Percentiles rank a stretch among this genome's conserved stretches.
Conservation (phyloP, 2,113 vertebrate genomes). For the Danio rerio region DNA sequence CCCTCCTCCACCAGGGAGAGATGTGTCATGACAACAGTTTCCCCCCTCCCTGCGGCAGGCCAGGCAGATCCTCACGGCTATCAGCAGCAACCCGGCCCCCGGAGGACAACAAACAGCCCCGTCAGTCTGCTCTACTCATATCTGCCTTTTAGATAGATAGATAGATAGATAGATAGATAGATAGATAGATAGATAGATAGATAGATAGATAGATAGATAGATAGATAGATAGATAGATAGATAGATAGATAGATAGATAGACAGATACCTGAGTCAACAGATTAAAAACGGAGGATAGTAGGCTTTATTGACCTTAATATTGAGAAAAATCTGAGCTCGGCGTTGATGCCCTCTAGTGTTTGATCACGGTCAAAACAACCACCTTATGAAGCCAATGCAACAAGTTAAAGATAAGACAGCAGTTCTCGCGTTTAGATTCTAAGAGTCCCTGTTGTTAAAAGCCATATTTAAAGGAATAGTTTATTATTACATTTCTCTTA, state of each 20-base stretch:
- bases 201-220: conserved; percentile 15
- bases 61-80: conserved; percentile 29
- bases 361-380: neutral
- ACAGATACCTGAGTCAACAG: neutral
- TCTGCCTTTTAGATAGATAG: neutral
- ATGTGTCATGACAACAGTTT: conserved; percentile 50
- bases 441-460: neutral
- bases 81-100: conserved; percentile 6
- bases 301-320: conserved; percentile 25
- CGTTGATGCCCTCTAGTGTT: conserved; percentile 44
- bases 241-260: neutral
- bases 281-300: neutral
- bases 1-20: conserved; percentile 58
- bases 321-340: neutral
- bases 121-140: conserved; percentile 11
- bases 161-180: neutral
- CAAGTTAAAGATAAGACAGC: neutral
- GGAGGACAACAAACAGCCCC: conserved; percentile 23
- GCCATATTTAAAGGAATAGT: neutral
- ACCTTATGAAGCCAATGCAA: neutral
- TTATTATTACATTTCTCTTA: too few relatives aligned
- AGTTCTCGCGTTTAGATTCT: neutral
- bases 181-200: neutral
- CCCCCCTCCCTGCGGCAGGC: conserved; percentile 13
- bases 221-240: neutral